Conservation (phyloP, 2,888 invertebrate genomes). For the Acanthococcus lagerstroemiae region DNA sequence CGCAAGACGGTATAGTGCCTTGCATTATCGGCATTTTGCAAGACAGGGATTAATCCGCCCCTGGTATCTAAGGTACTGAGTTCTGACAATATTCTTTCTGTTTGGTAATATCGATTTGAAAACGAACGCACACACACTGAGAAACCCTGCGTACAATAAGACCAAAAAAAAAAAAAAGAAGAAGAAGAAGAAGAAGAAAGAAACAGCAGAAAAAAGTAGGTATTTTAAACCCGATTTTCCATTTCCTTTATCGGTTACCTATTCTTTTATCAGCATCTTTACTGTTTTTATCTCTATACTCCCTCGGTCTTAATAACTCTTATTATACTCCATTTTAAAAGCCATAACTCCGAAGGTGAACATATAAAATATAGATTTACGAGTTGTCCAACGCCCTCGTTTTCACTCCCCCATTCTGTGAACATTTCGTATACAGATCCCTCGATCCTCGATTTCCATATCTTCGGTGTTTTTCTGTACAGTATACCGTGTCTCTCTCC, state of each 20-base stretch:
- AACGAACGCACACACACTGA: too few species aligned
- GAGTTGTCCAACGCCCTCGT: conserved; percentile 14
- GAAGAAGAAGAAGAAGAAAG: too few species aligned
- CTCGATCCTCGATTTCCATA: not conserved
- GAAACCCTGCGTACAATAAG: too few species aligned
- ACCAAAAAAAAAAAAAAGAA: too few species aligned
- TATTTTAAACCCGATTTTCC: too few species aligned
- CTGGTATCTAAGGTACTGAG: too few species aligned
- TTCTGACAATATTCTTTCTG: too few species aligned
- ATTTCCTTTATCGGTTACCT: conserved; percentile 4
- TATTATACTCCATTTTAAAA: conserved; percentile 20
- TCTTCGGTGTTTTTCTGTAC: not conserved
- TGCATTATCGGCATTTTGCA: too few species aligned
- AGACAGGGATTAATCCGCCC: too few species aligned
- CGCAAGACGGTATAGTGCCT: too few species aligned
- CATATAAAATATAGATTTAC: conserved; percentile 18
- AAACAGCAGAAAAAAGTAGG: too few species aligned
- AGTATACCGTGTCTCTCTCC: not conserved
- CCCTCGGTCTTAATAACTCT: conserved; percentile 21
- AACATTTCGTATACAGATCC: not conserved
- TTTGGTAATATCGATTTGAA: too few species aligned
- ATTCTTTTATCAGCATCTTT: not conserved
- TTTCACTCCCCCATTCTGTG: not conserved
- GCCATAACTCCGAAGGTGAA: conserved; percentile 7
- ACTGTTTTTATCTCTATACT: conserved; percentile 6